Base-by-base conservation (phyloP, 2,888 invertebrate species). In the Oscheius sp. region DNA sequence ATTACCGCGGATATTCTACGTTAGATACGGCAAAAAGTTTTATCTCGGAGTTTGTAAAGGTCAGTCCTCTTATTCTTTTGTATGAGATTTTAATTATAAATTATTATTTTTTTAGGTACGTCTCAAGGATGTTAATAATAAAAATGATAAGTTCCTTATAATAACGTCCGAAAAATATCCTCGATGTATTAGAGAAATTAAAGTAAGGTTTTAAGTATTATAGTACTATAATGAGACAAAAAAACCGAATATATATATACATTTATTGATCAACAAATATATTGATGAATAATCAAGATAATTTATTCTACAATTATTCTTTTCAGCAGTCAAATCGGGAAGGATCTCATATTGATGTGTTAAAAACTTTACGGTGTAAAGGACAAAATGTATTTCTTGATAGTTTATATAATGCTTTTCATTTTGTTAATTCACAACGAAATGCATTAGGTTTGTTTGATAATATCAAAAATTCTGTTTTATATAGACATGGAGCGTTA, bases 161-260 rank as follows among this genome's bases (percentile, higher is more conserved):
- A 90, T 98, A 87, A 96, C 97, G 83, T 97, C 97, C 89, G 97
- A 98, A 90, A 96, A 97, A 87, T 94, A 94, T 86, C 98, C 98
- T 86, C 91, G 92, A 86, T 96, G 97, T 90, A 94, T 98, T 85
- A 98, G 98, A 92, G 94, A 94, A 90, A 33, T 51, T 22, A 47
- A 44, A 59, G 59, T 67, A n/a, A n/a, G n/a, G n/a, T n/a, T n/a
- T n/a, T n/a, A n/a, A n/a, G n/a, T n/a, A 14, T 36, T 8, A 36
- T 14, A 36, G 14, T 9, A 14, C 36, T 36, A 8, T 36, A 9
- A 14, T 36, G 14, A 9, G 8, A 9, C 36, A 8, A 36, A 36
- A 36, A 9, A 9, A n/a, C 14, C 36, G 8, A 9, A 9, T 36
- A 36, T 36, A 9, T 8, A 36, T n/a, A n/a, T n/a, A n/a, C n/a